These are phyloP conservation scores for Steinernema carpocapsae DNA, from an alignment of 2,888 invertebrate genomes.

Conservation along the genomic window DNA sequence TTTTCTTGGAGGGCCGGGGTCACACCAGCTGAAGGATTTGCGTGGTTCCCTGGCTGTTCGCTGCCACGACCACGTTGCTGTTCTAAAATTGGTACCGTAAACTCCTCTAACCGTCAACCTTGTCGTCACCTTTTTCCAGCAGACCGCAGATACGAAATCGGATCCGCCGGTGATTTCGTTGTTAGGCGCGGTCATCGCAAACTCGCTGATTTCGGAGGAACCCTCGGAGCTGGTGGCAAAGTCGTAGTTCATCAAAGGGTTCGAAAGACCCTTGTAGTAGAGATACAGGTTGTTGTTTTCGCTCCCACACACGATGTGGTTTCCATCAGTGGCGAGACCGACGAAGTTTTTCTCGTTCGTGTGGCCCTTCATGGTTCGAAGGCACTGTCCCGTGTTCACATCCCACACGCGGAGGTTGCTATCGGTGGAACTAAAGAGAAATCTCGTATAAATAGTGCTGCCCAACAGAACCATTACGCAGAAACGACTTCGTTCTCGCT, in stretches of 20 bases:
- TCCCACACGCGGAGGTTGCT: constrained; percentile 89
- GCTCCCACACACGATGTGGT: constrained; percentile 88
- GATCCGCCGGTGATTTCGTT: constrained; percentile 70
- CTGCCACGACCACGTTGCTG: constrained; percentile 85
- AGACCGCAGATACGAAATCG: constrained; percentile 93
- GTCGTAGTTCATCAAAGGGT: constrained; percentile 83
- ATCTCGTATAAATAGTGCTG: neutral
- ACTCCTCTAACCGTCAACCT: no score
- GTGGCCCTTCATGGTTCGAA: constrained; percentile 87
- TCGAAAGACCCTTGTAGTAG: constrained; percentile 86
- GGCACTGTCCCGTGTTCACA: constrained; percentile 77
- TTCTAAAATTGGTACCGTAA: no score
- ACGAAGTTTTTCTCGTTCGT: constrained; percentile 95
- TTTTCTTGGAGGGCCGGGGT: neutral
- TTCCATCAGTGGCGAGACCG: constrained; percentile 86
- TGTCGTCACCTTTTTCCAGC: constrained; percentile 82
- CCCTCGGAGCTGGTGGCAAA: constrained; percentile 72
- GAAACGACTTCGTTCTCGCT: constrained; percentile 85
- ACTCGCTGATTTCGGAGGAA: constrained; percentile 39
- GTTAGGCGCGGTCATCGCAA: constrained; percentile 42
- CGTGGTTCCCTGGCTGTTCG: constrained; percentile 90
- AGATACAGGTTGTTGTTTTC: constrained; percentile 91
- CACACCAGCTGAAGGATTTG: constrained; percentile 73
- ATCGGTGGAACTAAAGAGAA: constrained; percentile 79
- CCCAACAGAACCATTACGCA: constrained; percentile 73